These are phyloP conservation scores for Phalera bucephala DNA, from an alignment of 2,888 invertebrate species.

Conservation along the genomic window DNA sequence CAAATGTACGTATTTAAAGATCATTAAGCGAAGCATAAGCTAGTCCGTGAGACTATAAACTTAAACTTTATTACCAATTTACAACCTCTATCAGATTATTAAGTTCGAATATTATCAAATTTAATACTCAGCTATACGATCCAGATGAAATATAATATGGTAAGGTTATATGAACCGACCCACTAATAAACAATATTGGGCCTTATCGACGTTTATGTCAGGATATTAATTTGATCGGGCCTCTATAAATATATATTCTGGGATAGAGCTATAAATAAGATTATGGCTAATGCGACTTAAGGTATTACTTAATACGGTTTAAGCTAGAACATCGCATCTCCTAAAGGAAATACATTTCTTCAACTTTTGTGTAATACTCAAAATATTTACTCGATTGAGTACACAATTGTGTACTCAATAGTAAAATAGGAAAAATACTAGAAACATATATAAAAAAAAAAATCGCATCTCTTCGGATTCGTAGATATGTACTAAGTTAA, in stretches of 20 bases:
- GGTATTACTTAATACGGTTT: too few species aligned
- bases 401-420: too few species aligned
- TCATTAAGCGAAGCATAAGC: slow-evolving; percentile 29
- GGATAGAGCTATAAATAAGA: too few species aligned
- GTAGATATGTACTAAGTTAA: too few species aligned
- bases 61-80: slow-evolving; percentile 42
- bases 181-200: slow-evolving; percentile 58
- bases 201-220: slow-evolving; percentile 48
- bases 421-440: too few species aligned
- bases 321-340: too few species aligned
- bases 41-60: slow-evolving; percentile 36
- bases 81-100: slow-evolving; percentile 45
- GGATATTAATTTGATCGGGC: slow-evolving; percentile 54
- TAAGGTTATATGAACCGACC: slow-evolving; percentile 51
- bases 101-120: slow-evolving; percentile 47
- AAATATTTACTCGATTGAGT: too few species aligned
- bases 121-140: slow-evolving; percentile 43
- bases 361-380: too few species aligned
- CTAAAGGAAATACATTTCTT: too few species aligned
- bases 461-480: too few species aligned
- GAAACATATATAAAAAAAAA: too few species aligned
- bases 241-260: slow-evolving; percentile 23
- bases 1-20: slow-evolving; percentile 9
- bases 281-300: too few species aligned
- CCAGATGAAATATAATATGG: slow-evolving; percentile 56